Evolutionary conservation across 2,113 vertebrate genomes (phyloP), one percentile per base, ranked within the genome.

Genomic region (Nymphicus hollandicus): DNA sequence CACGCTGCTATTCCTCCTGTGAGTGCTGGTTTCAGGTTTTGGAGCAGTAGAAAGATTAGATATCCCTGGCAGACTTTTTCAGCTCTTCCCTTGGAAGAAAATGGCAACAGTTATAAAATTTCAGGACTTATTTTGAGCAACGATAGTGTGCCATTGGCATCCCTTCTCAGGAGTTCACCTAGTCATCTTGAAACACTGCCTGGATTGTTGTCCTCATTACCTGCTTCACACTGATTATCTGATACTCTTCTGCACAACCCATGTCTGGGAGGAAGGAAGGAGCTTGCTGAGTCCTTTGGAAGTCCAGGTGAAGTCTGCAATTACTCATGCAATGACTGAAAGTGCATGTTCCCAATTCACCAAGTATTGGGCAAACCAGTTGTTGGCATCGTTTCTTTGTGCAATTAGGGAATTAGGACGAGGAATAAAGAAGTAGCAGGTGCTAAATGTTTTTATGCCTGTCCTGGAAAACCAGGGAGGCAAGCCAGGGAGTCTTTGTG

Each of bases 41-140:
- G 68, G 86, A 96, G 76, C 17, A 9, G 39, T 53, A 20, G 7
- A 68, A 93, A 84, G 56, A 88, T 77, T 44, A 81, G n/a, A 28
- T 94, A 35, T 89, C 76, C 46, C 81, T 77, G 70, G 79, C 72
- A 86, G 79, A 44, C 25, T 84, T 80, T 94, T 89, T 74, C 76
- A 91, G 9, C 47, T 89, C 69, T 93, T 94, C 65, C 70, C 65
- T 92, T 68, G 60, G 89, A 95, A 97, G 89, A 82, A 95, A 96
- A 92, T 53, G 79, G 65, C 11, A 19, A 66, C 86, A 80, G 37
- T 93, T 92, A 50, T 10, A 88, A 85, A 55, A 84, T 93, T 88
- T 77, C 78, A 81, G 56, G 70, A 83, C 35, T 87, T 81, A 87
- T 89, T 96, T 85, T 84, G 95, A 86, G 77, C 52, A 91, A 44